Evolutionary conservation across 2,797 vertebrate genomes (phyloP).

Genomic region (Echiichthys vipera): DNA sequence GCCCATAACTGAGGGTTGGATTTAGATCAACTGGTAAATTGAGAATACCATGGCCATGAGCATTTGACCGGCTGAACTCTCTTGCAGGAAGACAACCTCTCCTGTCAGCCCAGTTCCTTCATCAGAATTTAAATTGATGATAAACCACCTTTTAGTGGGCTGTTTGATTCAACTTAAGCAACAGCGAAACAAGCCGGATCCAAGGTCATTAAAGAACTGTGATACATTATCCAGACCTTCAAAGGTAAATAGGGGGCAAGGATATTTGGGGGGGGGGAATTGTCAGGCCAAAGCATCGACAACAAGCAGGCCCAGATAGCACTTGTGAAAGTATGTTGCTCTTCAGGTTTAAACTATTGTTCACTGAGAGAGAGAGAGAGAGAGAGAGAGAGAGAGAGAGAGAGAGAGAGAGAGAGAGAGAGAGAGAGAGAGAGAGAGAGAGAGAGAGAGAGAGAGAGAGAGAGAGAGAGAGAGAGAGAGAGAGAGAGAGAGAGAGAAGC

Average conservation of each 20-base stretch:
- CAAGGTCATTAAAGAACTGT: slow-evolving; percentile 29
- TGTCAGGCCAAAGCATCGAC: slow-evolving; percentile 5
- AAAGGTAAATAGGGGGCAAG: slow-evolving; percentile 7
- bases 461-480: not conserved
- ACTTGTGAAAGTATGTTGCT: slow-evolving; percentile 13
- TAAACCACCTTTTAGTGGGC: slow-evolving; percentile 24
- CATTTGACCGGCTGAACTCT: not conserved
- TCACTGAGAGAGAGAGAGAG: not conserved
- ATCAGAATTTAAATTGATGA: slow-evolving; percentile 14
- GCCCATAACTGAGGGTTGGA: not conserved
- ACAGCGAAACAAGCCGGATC: slow-evolving; percentile 16
- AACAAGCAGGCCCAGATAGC: slow-evolving; percentile 29
- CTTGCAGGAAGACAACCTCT: not conserved
- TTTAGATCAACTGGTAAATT: not conserved
- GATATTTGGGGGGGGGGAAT: slow-evolving; percentile 2
- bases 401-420: not conserved
- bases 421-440: not conserved
- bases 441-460: not conserved
- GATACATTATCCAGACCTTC: slow-evolving; percentile 41
- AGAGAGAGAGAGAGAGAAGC: not conserved
- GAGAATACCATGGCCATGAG: too few relatives aligned
- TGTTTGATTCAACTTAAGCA: slow-evolving; percentile 17
- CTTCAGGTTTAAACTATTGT: slow-evolving; percentile 17
- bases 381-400: not conserved
- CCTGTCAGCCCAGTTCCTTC: not conserved